These are phyloP conservation scores for Merops nubicus DNA, from an alignment of 2,113 vertebrate species.

Conservation along the genomic window DNA sequence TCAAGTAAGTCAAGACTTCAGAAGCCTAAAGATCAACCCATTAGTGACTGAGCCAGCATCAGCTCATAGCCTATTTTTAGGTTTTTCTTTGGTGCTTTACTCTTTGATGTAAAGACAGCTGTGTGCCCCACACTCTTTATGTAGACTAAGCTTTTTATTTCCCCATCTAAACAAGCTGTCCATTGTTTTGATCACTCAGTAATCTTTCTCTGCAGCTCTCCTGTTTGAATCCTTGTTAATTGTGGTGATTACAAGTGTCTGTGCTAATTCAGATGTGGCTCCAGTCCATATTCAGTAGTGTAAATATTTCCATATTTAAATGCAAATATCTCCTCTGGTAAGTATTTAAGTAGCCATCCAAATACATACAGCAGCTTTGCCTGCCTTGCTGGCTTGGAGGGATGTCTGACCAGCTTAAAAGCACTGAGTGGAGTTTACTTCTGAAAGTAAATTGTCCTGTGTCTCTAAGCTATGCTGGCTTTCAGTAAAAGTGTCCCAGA, in stretches of 20 bases:
- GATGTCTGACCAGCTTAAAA: background rate
- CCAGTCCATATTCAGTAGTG: background rate
- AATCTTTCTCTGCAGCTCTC: background rate
- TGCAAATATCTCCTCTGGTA: background rate
- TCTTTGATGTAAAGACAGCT: slow-evolving; percentile 59
- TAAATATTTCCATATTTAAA: slow-evolving; percentile 41
- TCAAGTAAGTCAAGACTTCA: slow-evolving; percentile 18
- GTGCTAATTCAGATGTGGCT: slow-evolving; percentile 2
- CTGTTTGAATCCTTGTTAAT: slow-evolving; percentile 29
- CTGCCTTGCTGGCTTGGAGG: background rate
- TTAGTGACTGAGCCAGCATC: background rate
- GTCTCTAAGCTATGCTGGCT: background rate
- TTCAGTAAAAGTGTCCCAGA: background rate
- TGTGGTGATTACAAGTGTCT: background rate
- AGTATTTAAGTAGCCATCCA: background rate
- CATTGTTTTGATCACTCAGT: slow-evolving; percentile 23
- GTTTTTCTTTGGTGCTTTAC: background rate
- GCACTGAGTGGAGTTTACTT: background rate
- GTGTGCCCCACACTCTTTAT: background rate
- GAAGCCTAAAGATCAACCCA: background rate
- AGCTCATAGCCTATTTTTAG: slow-evolving; percentile 26
- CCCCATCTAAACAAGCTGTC: slow-evolving; percentile 27
- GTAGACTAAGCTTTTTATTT: slow-evolving; percentile 8
- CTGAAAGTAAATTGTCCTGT: background rate
- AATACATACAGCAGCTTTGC: background rate